phyloP scores from a whole-genome alignment of 2,888 invertebrate genomes.

The Diogma glabrata region DNA sequence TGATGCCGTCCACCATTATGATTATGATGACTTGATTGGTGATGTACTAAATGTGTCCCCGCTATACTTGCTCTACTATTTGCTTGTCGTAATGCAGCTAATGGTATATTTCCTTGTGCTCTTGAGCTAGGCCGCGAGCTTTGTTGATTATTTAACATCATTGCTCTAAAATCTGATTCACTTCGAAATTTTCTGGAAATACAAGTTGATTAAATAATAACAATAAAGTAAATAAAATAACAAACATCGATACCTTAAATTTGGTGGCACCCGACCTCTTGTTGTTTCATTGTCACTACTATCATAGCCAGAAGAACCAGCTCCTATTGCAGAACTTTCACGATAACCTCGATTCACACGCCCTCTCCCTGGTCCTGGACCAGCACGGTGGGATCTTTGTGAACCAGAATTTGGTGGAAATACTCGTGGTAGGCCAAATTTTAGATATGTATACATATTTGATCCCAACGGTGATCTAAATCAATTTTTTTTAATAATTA shows the following conservation, averaged over 20 bases:
- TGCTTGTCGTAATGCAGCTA: slow-evolving; percentile 58
- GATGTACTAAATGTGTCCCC: slow-evolving; percentile 15
- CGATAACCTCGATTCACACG: slow-evolving; percentile 42
- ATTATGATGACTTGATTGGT: slow-evolving; percentile 10
- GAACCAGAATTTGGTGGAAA: slow-evolving; percentile 75
- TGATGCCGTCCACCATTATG: slow-evolving; percentile 28
- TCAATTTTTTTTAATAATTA: not conserved
- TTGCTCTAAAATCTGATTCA: slow-evolving; percentile 68
- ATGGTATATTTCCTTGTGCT: slow-evolving; percentile 39
- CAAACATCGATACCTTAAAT: slow-evolving; percentile 33
- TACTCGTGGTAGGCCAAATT: slow-evolving; percentile 85
- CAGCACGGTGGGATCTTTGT: slow-evolving; percentile 47
- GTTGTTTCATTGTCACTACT: slow-evolving; percentile 75
- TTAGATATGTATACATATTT: slow-evolving; percentile 88
- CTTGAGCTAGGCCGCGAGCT: slow-evolving; percentile 34
- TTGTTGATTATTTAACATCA: slow-evolving; percentile 22
- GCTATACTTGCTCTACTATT: slow-evolving; percentile 48
- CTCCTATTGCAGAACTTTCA: slow-evolving; percentile 41
- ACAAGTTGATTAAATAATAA: slow-evolving; percentile 1
- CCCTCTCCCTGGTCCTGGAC: slow-evolving; percentile 39
- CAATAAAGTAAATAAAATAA: not conserved
- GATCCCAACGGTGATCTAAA: slow-evolving; percentile 73
- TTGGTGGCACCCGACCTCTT: slow-evolving; percentile 34
- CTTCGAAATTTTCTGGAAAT: slow-evolving; percentile 70
- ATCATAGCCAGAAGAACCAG: slow-evolving; percentile 83